Evolutionary conservation across 2,888 invertebrate genomes (phyloP).

Genomic region (Cloeon dipterum): DNA sequence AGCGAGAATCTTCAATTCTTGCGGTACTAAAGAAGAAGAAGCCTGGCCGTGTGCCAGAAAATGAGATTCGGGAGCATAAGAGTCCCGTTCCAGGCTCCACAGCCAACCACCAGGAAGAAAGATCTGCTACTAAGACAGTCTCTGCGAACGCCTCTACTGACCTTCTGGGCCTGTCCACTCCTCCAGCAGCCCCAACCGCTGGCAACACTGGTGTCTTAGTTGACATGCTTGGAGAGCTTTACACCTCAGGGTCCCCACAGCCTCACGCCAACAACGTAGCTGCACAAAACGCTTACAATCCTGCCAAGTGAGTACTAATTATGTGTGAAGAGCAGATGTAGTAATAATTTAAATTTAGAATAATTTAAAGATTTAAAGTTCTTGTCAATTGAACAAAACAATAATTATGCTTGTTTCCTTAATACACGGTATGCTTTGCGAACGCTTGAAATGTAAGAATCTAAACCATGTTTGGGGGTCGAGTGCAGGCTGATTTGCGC

Average conservation of each 20-base stretch:
- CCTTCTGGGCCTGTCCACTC: conserved; percentile 69
- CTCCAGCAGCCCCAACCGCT: conserved; percentile 46
- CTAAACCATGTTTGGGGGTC: no score
- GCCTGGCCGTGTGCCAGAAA: conserved; percentile 81
- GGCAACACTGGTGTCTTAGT: conserved; percentile 59
- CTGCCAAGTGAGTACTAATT: conserved; percentile 44
- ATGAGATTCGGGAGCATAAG: conserved; percentile 59
- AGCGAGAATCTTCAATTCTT: conserved; percentile 90
- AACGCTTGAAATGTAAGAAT: no score
- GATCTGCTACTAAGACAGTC: background rate
- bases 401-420: no score
- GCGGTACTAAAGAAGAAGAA: conserved; percentile 97
- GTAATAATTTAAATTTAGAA: background rate
- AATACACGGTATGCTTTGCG: no score
- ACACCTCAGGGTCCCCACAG: conserved; percentile 18
- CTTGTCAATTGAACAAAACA: no score
- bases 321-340: background rate
- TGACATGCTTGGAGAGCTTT: conserved; percentile 80
- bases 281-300: conserved; percentile 51
- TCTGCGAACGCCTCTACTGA: conserved; percentile 37
- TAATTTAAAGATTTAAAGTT: no score
- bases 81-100: conserved; percentile 29
- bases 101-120: conserved; percentile 19
- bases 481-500: no score
- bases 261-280: conserved; percentile 11